These are phyloP conservation scores for Chrysodeixis includens DNA, from an alignment of 2,888 invertebrate genomes.

Conservation along the genomic window DNA sequence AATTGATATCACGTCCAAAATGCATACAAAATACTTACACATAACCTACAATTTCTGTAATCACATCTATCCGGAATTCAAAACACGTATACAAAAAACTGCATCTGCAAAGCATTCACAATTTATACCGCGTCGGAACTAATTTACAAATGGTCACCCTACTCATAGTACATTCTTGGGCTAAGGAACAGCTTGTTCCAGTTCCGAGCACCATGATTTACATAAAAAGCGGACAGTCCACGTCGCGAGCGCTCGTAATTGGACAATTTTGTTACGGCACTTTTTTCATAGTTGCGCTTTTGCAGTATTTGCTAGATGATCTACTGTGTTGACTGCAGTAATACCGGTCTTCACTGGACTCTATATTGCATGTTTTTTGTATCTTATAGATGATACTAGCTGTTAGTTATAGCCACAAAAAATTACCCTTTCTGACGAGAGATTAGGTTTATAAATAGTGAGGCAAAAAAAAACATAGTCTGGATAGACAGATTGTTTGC, in stretches of 20 bases:
- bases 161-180: constrained; percentile 49
- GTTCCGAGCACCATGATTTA: constrained; percentile 48
- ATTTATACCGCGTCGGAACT: constrained; percentile 51
- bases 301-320: constrained; percentile 41
- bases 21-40: no score
- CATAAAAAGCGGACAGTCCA: constrained; percentile 55
- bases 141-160: constrained; percentile 53
- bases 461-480: no score
- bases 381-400: no score
- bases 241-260: constrained; percentile 48
- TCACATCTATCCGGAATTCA: constrained; percentile 29
- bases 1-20: no score
- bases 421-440: no score
- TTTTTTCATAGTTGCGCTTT: constrained; percentile 52
- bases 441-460: no score
- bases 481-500: no score
- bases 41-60: no score
- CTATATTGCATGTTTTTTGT: no score
- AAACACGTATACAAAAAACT: constrained; percentile 47
- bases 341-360: neutral
- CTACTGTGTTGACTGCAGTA: constrained; percentile 6
- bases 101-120: constrained; percentile 46
- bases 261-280: constrained; percentile 52
- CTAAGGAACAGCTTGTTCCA: constrained; percentile 53
- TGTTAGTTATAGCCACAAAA: no score